A percentile compares a stretch with the other conserved stretches of the same genome.
phyloP scores from a whole-genome alignment of 2,888 invertebrate genomes.

The Tryphoninae sp. region DNA sequence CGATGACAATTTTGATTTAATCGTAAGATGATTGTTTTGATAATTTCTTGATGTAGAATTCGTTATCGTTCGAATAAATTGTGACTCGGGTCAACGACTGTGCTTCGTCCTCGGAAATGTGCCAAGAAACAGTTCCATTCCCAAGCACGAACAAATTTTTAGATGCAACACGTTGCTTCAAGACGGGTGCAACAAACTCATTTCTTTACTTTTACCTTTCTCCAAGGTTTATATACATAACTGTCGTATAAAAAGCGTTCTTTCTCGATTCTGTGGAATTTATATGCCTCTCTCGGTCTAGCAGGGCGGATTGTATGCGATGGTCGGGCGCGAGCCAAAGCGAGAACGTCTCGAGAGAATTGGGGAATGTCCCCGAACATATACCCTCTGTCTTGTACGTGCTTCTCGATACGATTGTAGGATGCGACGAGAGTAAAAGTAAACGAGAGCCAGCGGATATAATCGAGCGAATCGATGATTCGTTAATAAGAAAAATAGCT shows the following conservation, averaged over 20 bases:
- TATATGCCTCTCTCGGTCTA: slow-evolving; percentile 7
- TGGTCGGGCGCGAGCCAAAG: neutral
- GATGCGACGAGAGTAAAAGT: neutral
- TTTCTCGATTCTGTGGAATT: slow-evolving; percentile 1
- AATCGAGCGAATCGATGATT: neutral
- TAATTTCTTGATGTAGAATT: too few relatives aligned
- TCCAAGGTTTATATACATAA: neutral
- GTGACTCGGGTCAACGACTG: neutral
- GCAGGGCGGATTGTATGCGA: neutral
- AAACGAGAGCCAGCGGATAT: neutral
- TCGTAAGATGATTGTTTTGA: too few relatives aligned
- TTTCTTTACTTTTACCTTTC: neutral
- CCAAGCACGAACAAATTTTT: slow-evolving; percentile 3
- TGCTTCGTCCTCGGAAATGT: neutral
- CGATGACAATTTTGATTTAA: too few relatives aligned
- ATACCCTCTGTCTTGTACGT: neutral
- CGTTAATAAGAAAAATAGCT: neutral
- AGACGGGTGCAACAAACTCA: slow-evolving; percentile 10
- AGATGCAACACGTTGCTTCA: slow-evolving; percentile 55
- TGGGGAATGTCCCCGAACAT: slow-evolving; percentile 1
- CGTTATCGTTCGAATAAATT: neutral
- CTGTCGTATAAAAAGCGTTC: neutral
- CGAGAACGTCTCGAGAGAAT: slow-evolving; percentile 4
- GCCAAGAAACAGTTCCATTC: neutral
- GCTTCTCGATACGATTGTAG: neutral